phyloP scores from a whole-genome alignment of 2,113 vertebrate genomes.

The Ochotona princeps region DNA sequence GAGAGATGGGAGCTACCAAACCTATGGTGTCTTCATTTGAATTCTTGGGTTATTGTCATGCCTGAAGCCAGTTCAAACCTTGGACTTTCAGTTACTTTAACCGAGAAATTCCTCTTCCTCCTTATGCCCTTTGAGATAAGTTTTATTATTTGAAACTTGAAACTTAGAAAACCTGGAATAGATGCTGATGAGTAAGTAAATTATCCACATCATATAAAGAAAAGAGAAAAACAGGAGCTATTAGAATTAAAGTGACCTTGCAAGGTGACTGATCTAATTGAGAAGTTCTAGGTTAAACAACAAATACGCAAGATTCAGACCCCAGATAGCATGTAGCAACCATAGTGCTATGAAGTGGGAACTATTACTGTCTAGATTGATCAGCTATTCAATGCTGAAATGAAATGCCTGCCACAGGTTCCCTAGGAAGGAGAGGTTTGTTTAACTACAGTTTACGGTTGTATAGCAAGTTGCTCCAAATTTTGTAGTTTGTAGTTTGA shows the following conservation, averaged over 20 bases:
- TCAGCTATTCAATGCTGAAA: too few species aligned
- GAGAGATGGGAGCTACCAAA: neutral
- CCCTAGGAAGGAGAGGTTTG: too few species aligned
- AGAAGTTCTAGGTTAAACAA: neutral
- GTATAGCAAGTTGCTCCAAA: neutral
- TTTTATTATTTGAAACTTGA: conserved; percentile 47
- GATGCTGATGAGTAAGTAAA: neutral
- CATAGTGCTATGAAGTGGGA: neutral
- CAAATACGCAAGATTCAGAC: neutral
- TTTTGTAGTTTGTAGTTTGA: neutral
- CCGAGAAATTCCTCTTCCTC: conserved; percentile 3
- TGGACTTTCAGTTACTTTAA: neutral
- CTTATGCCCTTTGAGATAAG: neutral
- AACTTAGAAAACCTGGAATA: conserved; percentile 14
- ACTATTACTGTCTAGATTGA: neutral
- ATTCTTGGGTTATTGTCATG: neutral
- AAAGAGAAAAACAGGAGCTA: conserved; percentile 12
- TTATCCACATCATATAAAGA: conserved; percentile 13
- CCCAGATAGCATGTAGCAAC: neutral
- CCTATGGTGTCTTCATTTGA: neutral
- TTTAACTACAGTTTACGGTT: neutral
- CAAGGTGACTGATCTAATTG: neutral
- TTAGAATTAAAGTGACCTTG: neutral
- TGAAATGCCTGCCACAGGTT: too few species aligned
- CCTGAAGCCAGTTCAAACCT: neutral